These are phyloP conservation scores for Orycteropus afer DNA, from an alignment of 2,113 vertebrate species.

Conservation along the genomic window DNA sequence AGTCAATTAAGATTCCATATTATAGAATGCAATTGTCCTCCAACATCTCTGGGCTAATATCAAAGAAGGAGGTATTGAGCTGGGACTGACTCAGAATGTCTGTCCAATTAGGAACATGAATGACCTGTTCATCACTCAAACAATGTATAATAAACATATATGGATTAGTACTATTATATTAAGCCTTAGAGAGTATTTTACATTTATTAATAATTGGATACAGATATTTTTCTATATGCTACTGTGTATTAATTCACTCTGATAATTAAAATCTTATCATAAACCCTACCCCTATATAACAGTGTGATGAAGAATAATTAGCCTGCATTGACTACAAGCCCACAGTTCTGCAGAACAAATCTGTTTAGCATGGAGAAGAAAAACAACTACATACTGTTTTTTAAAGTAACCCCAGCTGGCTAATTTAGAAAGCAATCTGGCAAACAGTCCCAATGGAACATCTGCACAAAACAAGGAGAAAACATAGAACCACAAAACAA, in stretches of 20 bases:
- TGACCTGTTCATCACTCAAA: neutral
- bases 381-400: conserved; percentile 75
- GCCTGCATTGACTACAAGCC: neutral
- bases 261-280: conserved; percentile 33
- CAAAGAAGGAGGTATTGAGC: neutral
- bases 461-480: conserved; percentile 75
- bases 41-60: neutral
- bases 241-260: conserved; percentile 27
- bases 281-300: neutral
- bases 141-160: neutral
- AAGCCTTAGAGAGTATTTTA: conserved; percentile 1
- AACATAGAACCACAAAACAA: conserved; percentile 72
- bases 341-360: conserved; percentile 34
- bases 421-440: conserved; percentile 77
- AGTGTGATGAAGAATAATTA: conserved; percentile 17
- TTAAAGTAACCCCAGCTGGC: conserved; percentile 75
- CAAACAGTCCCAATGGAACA: conserved; percentile 69
- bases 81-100: neutral
- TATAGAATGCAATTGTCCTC: neutral
- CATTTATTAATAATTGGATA: conserved; percentile 36
- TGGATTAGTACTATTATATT: neutral
- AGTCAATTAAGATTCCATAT: conserved; percentile 19
- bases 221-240: neutral
- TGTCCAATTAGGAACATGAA: neutral
- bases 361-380: conserved; percentile 64